Base-by-base conservation (phyloP, 2,888 invertebrate genomes). In the Limnephilus lunatus region DNA sequence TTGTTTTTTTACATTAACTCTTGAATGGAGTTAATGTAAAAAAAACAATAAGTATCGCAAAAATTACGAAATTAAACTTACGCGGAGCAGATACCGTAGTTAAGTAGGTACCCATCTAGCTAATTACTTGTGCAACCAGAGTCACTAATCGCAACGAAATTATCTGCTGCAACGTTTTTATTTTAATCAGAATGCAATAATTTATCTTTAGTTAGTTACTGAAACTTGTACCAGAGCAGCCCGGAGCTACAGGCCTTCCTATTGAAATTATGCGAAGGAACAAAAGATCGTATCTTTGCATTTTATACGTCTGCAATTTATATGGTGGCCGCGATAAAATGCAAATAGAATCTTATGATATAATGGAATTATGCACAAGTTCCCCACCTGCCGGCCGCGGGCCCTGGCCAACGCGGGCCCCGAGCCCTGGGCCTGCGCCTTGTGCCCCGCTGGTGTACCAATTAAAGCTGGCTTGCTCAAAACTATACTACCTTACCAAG, bases 341-440 rank as follows among this genome's bases (percentile, higher is more conserved):
- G 88, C 80, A 89, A 89, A 89, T 89, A 89, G 88, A 68, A 68
- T 89, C 88, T 89, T 89, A 89, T 89, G 88, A 89, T 89, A 80
- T 89, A 81, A 89, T 80, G 81, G 32, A 89, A 89, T 89, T 89
- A 89, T 89, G 88, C 88, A 35, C 88, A 89, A 87, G 80, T 39
- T 85, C 91, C 88, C 82, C 91, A 91, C 91, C 91, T 91, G 91
- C 91, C 85, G 89, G 82, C 53, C 82, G 39, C 53, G 85, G 35
- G 88, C 32, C 68, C 53, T 0, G 85, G 87, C 53, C 30, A 12
- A 14, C 53, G 91, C 91, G 68, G 83, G 82, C 53, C 82, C 90
- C 53, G 85, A 32, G 88, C 32, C 53, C 68, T 32, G 85, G 87
- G 19, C 31, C 82, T 30, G 31, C 19, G 82, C 31, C 82, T 31